Conservation (phyloP, 2,113 vertebrate species). For the Neomonachus schauinslandi region DNA sequence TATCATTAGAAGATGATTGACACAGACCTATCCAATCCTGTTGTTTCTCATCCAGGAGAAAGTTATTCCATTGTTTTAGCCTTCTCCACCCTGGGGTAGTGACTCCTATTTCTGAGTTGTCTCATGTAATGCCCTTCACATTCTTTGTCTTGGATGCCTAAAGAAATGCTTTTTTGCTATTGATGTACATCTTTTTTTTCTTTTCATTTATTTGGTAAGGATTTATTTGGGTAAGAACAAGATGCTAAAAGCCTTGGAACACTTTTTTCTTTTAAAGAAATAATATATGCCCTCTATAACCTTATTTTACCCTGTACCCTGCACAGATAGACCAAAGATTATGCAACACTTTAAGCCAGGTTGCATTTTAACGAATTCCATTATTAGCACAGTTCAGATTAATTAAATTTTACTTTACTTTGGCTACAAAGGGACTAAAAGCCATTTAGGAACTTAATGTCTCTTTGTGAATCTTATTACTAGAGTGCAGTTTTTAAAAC, state of each 20-base stretch:
- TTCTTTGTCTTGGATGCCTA: neutral
- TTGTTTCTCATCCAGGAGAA: neutral
- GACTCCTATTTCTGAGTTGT: neutral
- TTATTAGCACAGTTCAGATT: neutral
- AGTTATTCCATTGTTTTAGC: neutral
- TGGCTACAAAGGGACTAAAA: slow-evolving; percentile 12
- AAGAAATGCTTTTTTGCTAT: neutral
- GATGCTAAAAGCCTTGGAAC: neutral
- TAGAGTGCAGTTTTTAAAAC: neutral
- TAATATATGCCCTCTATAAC: neutral
- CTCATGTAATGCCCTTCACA: neutral
- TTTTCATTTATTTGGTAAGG: neutral
- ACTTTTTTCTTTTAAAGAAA: neutral
- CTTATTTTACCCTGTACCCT: neutral
- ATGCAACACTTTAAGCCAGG: neutral
- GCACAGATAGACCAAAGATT: neutral
- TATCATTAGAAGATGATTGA: neutral
- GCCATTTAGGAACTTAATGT: neutral
- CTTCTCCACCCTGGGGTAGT: neutral
- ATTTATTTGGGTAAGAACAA: slow-evolving; percentile 26
- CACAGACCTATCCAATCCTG: neutral
- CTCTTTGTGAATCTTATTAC: neutral
- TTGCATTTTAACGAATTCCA: neutral
- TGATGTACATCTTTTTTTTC: neutral
- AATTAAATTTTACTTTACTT: slow-evolving; percentile 16